phyloP scores from a whole-genome alignment of 2,888 invertebrate species.

The Pachliopta kotzebuea region DNA sequence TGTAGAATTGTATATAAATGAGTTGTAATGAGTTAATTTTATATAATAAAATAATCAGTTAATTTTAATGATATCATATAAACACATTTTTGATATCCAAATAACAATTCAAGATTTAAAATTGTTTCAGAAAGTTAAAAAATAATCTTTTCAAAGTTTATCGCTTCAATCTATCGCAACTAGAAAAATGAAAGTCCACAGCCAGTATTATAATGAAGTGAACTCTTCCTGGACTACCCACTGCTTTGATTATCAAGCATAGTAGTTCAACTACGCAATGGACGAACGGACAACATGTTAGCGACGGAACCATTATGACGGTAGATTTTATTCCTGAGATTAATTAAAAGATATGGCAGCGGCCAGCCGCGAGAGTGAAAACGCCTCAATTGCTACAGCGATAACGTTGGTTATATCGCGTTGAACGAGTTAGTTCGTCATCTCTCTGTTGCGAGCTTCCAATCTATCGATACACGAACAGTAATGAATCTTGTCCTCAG shows the following conservation, averaged over 20 bases:
- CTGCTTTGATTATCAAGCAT: conserved; percentile 39
- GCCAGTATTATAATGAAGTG: conserved; percentile 27
- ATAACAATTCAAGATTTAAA: no score
- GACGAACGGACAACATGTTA: conserved; percentile 46
- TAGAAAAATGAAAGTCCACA: conserved; percentile 26
- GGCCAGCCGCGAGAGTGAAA: conserved; percentile 62
- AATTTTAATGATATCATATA: no score
- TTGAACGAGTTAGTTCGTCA: conserved; percentile 40
- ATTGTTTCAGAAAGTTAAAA: no score
- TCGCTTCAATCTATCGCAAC: conserved; percentile 10
- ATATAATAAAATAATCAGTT: no score
- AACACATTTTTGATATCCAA: no score
- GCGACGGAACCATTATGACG: conserved; percentile 61
- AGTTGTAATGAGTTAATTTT: no score
- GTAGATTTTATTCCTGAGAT: conserved; percentile 71
- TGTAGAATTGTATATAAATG: no score
- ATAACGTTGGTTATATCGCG: conserved; percentile 44
- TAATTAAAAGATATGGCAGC: conserved; percentile 74
- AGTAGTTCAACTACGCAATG: conserved; percentile 47
- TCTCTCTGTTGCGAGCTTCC: conserved; percentile 33
- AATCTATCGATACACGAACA: conserved; percentile 38
- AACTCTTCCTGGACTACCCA: conserved; percentile 30
- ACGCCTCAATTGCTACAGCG: conserved; percentile 53
- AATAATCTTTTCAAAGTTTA: conserved; percentile 3
- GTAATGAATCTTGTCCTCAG: conserved; percentile 49